These are phyloP conservation scores for Eolophus roseicapilla DNA, from an alignment of 2,113 vertebrate species.

Conservation along the genomic window DNA sequence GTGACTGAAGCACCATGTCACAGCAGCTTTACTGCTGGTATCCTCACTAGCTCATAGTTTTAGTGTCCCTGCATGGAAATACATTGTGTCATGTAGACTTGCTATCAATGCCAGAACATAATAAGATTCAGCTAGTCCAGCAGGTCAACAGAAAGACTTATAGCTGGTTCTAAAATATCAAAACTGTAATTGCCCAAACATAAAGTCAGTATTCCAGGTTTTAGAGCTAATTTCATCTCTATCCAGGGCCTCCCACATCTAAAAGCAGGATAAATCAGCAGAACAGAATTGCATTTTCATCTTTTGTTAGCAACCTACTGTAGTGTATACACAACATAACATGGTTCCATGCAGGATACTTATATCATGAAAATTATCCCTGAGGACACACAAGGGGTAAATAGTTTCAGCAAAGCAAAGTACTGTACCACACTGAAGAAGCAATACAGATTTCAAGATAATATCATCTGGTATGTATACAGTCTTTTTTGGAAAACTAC, in stretches of 20 bases:
- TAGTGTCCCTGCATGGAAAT: not conserved
- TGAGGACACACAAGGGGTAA: not conserved
- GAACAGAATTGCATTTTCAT: not conserved
- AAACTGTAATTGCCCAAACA: not conserved
- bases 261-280: not conserved
- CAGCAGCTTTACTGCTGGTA: not conserved
- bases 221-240: not conserved
- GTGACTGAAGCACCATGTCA: not conserved
- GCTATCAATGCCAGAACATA: not conserved
- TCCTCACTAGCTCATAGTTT: not conserved
- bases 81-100: not conserved
- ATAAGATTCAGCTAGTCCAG: not conserved
- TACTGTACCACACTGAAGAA: not conserved
- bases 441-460: not conserved
- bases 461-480: not conserved
- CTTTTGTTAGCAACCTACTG: not conserved
- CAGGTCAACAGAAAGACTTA: not conserved
- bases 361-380: not conserved
- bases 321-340: not conserved
- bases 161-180: not conserved
- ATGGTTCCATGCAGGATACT: not conserved
- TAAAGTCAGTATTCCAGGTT: not conserved
- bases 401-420: not conserved
- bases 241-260: not conserved
- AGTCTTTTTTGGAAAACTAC: constrained; percentile 7